Evolutionary conservation across 2,797 vertebrate genomes (phyloP), one percentile per base, ranked within the genome.

Genomic region (Pantherophis vulpinus): DNA sequence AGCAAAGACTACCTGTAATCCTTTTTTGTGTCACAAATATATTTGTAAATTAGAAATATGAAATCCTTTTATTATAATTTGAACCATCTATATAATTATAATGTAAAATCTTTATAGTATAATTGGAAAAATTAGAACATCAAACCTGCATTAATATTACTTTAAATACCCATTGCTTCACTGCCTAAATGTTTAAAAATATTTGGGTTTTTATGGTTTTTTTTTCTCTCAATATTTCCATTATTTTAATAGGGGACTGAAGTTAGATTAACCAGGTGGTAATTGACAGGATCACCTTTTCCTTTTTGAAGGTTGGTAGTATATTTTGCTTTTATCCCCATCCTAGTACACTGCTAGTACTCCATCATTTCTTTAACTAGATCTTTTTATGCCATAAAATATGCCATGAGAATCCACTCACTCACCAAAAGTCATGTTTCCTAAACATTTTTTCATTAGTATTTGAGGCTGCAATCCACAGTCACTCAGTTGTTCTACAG

Each of bases 291-390:
- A 92, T 92, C 91, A 94, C 88, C 42, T 56, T 92, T 92, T 87
- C 87, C 74, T 94, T 92, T 91, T 51, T 93, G 89, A 95, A 94
- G 86, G 9, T 93, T 96, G 51, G 87, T 95, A 93, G 60, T 56
- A 59, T 2, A 1, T 5, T 88, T 0, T 93, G 89, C 27, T 90
- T 55, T 66, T 10, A 74, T 90, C 79, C 66, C 94, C 89, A 47
- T 88, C n/a, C n/a, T 51, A 7, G 6, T 93, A 70, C 1, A 32
- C 90, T 79, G 25, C 70, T 10, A 70, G 5, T 90, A 66, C 2
- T 94, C 93, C 94, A 92, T 96, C 60, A 92, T 87, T 94, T 96
- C 93, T 54, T 94, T 95, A 93, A 18, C 32, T 20, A 54, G 0
- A 6, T 94, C 93, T 58, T 93, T 51, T 95, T 92, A 88, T 90